These are phyloP conservation scores for Leucophenga maculata DNA, from an alignment of 2,888 invertebrate species.

Conservation along the genomic window DNA sequence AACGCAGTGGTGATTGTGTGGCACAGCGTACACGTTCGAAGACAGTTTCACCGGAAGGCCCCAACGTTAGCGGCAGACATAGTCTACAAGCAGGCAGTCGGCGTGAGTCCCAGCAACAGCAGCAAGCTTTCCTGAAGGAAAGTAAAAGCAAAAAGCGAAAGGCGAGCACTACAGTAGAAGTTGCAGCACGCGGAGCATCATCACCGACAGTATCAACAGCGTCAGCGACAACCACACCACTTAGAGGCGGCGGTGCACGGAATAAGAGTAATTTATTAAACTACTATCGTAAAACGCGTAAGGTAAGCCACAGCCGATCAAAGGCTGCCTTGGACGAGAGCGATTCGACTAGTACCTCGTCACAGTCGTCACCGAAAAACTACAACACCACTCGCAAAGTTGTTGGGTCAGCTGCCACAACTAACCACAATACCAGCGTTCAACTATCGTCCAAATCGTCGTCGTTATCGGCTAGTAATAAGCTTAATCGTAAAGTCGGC, in stretches of 20 bases:
- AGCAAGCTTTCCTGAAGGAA: constrained; percentile 14
- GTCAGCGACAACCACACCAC: constrained; percentile 46
- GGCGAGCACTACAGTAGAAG: constrained; percentile 27
- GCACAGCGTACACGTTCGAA: constrained; percentile 71
- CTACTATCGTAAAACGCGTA: constrained; percentile 71
- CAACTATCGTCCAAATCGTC: constrained; percentile 1
- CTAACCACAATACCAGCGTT: constrained; percentile 30
- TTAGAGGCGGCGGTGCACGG: constrained; percentile 45
- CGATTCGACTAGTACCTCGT: constrained; percentile 32
- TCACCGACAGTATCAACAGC: constrained; percentile 42
- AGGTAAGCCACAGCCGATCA: constrained; percentile 57
- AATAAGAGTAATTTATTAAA: constrained; percentile 65
- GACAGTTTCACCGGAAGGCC: constrained; percentile 60
- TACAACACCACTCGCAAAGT: constrained; percentile 34
- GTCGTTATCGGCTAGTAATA: constrained; percentile 21
- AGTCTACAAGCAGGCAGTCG: constrained; percentile 23
- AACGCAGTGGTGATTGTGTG: constrained; percentile 64
- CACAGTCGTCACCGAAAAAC: constrained; percentile 37
- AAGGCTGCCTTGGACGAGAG: constrained; percentile 30
- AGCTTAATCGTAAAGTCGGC: constrained; percentile 6
- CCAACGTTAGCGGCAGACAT: constrained; percentile 53
- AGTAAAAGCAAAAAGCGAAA: constrained; percentile 33
- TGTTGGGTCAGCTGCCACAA: constrained; percentile 31
- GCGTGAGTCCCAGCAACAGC: constrained; percentile 29
- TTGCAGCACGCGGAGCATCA: constrained; percentile 33